Base-by-base conservation (phyloP, 2,113 vertebrate species). In the Bos javanicus region DNA sequence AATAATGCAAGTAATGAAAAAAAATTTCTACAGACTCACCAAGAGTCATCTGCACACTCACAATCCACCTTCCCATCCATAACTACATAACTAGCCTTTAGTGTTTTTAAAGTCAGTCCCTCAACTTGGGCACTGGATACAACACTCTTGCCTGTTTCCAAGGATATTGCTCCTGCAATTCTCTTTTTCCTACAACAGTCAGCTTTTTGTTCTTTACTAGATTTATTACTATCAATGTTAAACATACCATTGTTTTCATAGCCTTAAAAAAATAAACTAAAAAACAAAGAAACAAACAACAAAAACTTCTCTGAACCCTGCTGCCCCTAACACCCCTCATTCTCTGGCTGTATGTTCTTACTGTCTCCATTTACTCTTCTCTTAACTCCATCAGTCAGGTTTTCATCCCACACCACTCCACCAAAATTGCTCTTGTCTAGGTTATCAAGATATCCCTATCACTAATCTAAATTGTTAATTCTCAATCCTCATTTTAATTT, bases 151-250 rank as follows among this genome's bases (percentile, higher is more conserved):
- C 36, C 17, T 64, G 43, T 71, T 94, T 87, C 60, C 83, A 93
- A 95, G 16, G 74, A 54, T 46, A 91, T 0, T 67, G 25, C 23
- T 93, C 21, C 25, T 52, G 5, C 10, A 81, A 64, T 54, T 90
- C 17, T 91, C 46, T 67, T 84, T 76, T 50, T 89, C 43, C 39
- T 74, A 13, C 5, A 57, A 43, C 36, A 39, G 67, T 60, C 80
- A 93, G 86, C 15, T 39, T 50, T 97, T 50, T 88, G 25, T 46
- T 97, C 43, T 86, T 78, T 60, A 94, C 33, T 95, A 60, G 43
- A 92, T n/a, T 25, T 95, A 74, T 76, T 84, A 26, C 25, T 56
- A 94, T 33, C 13, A 83, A 54, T 28, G 15, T 36, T 39, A 64
- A 86, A 74, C 7, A 56, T 60, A 50, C 1, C 1, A 60, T 56